These are phyloP conservation scores for Eupleurogrammus muticus DNA, from an alignment of 2,797 vertebrate genomes.

Conservation along the genomic window DNA sequence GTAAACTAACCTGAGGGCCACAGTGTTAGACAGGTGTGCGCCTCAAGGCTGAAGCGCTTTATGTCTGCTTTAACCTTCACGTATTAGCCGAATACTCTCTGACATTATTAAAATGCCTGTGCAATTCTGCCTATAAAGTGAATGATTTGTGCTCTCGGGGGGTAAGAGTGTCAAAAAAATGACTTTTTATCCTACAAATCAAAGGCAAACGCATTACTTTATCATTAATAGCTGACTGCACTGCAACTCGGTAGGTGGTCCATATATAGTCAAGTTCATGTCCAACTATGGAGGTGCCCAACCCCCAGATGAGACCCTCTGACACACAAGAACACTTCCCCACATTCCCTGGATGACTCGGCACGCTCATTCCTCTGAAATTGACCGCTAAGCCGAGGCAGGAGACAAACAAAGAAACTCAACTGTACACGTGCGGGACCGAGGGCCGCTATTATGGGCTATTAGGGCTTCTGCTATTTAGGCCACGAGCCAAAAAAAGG, in stretches of 20 bases:
- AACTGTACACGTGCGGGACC: conserved; percentile 64
- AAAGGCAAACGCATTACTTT: conserved; percentile 14
- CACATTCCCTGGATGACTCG: conserved; percentile 84
- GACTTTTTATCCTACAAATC: conserved; percentile 7
- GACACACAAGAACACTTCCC: conserved; percentile 72
- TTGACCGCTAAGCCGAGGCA: conserved; percentile 71
- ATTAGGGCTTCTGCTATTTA: conserved; percentile 63
- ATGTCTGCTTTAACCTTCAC: conserved; percentile 57
- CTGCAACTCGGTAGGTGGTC: conserved; percentile 56
- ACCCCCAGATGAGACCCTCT: conserved; percentile 54
- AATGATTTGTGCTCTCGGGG: conserved; percentile 14
- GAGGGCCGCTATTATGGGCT: conserved; percentile 70
- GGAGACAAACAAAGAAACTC: conserved; percentile 77
- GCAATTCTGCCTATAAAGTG: conserved; percentile 13
- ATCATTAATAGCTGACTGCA: conserved; percentile 31
- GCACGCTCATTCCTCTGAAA: conserved; percentile 83
- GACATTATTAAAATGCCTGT: conserved; percentile 33
- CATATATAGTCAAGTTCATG: conserved; percentile 65
- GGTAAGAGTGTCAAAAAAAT: conserved; percentile 1
- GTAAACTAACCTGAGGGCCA: conserved; percentile 59
- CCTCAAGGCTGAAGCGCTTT: conserved; percentile 59
- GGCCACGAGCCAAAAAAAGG: conserved; percentile 49
- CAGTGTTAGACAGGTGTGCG: conserved; percentile 81
- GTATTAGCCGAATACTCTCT: conserved; percentile 37
- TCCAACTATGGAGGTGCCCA: conserved; percentile 47